phyloP scores from a whole-genome alignment of 2,888 invertebrate genomes.

The Cephus sareptanus region DNA sequence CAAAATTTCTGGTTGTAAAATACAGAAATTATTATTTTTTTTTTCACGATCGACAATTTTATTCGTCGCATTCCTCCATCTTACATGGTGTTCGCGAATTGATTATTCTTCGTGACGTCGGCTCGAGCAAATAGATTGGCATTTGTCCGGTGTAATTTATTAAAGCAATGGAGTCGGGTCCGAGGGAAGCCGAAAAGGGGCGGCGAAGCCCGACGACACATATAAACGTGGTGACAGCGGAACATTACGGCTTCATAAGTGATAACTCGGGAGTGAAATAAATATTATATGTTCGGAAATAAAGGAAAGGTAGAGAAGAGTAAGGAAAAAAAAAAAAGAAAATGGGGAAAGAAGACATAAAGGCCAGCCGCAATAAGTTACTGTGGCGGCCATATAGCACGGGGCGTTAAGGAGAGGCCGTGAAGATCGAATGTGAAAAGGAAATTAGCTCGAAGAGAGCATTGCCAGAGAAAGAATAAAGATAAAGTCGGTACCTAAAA shows the following conservation, averaged over 20 bases:
- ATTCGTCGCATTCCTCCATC: background rate
- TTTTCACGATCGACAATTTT: background rate
- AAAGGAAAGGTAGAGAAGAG: conserved; percentile 40
- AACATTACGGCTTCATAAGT: conserved; percentile 43
- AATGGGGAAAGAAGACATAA: conserved; percentile 24
- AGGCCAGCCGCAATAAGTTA: conserved; percentile 47
- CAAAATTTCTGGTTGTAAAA: background rate
- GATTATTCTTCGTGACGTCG: background rate
- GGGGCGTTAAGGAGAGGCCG: conserved; percentile 52
- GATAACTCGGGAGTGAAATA: conserved; percentile 59
- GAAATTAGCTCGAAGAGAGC: conserved; percentile 59
- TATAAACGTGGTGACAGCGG: conserved; percentile 5
- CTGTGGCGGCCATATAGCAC: conserved; percentile 32
- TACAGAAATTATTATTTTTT: background rate
- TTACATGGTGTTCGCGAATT: background rate
- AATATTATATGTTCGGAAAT: conserved; percentile 59
- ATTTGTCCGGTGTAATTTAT: background rate
- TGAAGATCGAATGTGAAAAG: conserved; percentile 63
- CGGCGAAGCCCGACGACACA: background rate
- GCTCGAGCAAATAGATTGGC: background rate
- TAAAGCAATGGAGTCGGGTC: background rate
- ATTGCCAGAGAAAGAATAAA: conserved; percentile 30
- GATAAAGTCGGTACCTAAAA: conserved; percentile 9
- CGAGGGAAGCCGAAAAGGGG: background rate
- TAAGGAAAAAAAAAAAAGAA: conserved; percentile 23